A percentile compares a stretch with the other conserved stretches of the same genome.
Evolutionary conservation across 2,888 invertebrate species (phyloP).

Genomic region (Nephrotoma guestfalica): DNA sequence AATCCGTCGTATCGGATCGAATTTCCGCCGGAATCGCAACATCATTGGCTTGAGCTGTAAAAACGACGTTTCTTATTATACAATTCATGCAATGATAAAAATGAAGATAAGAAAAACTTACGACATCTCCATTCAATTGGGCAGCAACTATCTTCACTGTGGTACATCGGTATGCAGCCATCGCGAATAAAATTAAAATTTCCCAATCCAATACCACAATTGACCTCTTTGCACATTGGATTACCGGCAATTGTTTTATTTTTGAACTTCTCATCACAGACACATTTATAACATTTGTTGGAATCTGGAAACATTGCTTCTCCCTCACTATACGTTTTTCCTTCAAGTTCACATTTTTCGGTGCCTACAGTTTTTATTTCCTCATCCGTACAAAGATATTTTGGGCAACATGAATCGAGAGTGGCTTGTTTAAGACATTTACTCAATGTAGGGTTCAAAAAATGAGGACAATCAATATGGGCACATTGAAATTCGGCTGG

Average conservation of each 20-base stretch:
- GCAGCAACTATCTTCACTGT: slow-evolving; percentile 13
- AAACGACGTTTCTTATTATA: no score
- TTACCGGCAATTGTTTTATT: slow-evolving; percentile 10
- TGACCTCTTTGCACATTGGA: slow-evolving; percentile 13
- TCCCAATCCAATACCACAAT: slow-evolving; percentile 14
- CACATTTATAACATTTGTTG: slow-evolving; percentile 21
- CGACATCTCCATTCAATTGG: slow-evolving; percentile 16
- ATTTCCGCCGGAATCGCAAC: not conserved
- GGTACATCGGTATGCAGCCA: slow-evolving; percentile 15
- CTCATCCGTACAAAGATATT: not conserved
- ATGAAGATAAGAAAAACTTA: slow-evolving; percentile 29
- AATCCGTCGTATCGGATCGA: not conserved
- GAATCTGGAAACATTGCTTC: slow-evolving; percentile 32
- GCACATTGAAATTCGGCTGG: not conserved
- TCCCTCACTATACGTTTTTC: slow-evolving; percentile 34
- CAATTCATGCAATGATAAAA: no score
- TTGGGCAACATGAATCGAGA: not conserved
- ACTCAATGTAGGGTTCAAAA: not conserved
- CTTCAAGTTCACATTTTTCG: slow-evolving; percentile 32
- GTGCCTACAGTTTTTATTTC: slow-evolving; percentile 18
- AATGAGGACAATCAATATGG: not conserved
- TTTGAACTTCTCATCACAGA: slow-evolving; percentile 8
- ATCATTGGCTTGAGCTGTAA: not conserved
- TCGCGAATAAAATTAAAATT: slow-evolving; percentile 11
- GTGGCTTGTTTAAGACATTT: not conserved